A percentile compares a stretch with the other conserved stretches of the same genome.
Evolutionary conservation across 1,140 invertebrate species (phyloP).

Genomic region (Colletes gigas): DNA sequence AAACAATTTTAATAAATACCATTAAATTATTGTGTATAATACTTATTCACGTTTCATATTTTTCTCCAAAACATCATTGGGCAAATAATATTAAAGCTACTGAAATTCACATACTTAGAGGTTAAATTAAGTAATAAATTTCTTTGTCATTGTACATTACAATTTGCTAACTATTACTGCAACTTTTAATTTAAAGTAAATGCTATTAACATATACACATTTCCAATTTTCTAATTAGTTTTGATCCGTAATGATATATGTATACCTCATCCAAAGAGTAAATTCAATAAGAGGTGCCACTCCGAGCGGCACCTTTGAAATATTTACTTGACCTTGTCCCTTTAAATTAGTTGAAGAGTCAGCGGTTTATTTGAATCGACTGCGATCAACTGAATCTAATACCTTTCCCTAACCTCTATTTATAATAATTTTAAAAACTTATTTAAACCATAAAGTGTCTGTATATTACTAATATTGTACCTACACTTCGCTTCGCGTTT

Average conservation of each 20-base stretch:
- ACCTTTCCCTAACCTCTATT: too few species aligned
- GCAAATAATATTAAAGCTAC: not conserved
- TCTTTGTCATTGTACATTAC: not conserved
- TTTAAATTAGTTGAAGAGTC: too few species aligned
- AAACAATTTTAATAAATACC: constrained; percentile 28
- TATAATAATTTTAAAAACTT: too few species aligned
- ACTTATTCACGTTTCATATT: not conserved
- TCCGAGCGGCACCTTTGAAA: too few species aligned
- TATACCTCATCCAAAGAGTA: too few species aligned
- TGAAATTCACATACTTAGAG: constrained; percentile 12
- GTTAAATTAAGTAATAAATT: not conserved
- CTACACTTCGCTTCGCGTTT: not conserved
- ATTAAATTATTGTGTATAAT: not conserved
- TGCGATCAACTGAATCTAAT: too few species aligned
- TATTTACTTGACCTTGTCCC: too few species aligned
- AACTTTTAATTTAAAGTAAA: not conserved
- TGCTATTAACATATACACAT: not conserved
- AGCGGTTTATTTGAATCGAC: too few species aligned
- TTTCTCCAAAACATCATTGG: not conserved
- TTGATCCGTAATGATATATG: not conserved
- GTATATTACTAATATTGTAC: too few species aligned
- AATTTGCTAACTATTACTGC: not conserved
- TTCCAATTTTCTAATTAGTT: constrained; percentile 3
- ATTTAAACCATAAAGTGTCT: too few species aligned
- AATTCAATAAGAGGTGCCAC: too few species aligned